These are phyloP conservation scores for Cirrhinus mrigala DNA, from an alignment of 2,797 vertebrate genomes.

Conservation along the genomic window DNA sequence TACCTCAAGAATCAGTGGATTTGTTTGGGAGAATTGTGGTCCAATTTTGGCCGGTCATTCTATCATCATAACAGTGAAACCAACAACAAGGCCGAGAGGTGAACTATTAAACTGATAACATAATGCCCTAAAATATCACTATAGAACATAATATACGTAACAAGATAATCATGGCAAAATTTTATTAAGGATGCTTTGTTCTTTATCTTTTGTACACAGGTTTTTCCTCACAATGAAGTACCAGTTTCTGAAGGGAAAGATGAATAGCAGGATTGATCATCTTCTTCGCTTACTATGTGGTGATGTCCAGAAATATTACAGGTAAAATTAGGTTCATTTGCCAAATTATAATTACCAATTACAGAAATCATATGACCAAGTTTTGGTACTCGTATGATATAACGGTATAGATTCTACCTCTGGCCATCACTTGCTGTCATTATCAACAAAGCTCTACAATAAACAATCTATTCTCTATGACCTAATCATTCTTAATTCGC, in stretches of 20 bases:
- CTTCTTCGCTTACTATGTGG: conserved; percentile 49
- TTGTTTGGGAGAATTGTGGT: conserved; percentile 13
- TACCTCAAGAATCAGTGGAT: conserved; percentile 36
- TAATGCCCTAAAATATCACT: neutral
- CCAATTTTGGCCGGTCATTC: conserved; percentile 25
- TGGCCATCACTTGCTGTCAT: too few relatives aligned
- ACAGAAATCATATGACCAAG: neutral
- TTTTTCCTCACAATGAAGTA: conserved; percentile 49
- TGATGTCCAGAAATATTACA: conserved; percentile 54
- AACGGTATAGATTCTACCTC: too few relatives aligned
- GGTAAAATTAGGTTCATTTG: conserved; percentile 22
- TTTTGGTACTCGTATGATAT: neutral
- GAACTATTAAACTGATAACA: neutral
- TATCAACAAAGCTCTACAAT: too few relatives aligned
- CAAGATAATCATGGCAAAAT: neutral
- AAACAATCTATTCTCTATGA: too few relatives aligned
- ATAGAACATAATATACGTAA: neutral
- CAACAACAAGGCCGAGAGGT: conserved; percentile 51
- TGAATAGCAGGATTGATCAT: conserved; percentile 21
- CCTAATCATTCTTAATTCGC: too few relatives aligned
- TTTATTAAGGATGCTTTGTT: neutral
- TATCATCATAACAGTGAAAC: conserved; percentile 43
- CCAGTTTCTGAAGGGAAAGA: conserved; percentile 32
- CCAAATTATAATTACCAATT: conserved; percentile 2
- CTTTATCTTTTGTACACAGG: conserved; percentile 7